Percentiles rank a stretch among this genome's conserved stretches.
Evolutionary conservation across 2,113 vertebrate genomes (phyloP).

Genomic region (Hiodon tergisus): DNA sequence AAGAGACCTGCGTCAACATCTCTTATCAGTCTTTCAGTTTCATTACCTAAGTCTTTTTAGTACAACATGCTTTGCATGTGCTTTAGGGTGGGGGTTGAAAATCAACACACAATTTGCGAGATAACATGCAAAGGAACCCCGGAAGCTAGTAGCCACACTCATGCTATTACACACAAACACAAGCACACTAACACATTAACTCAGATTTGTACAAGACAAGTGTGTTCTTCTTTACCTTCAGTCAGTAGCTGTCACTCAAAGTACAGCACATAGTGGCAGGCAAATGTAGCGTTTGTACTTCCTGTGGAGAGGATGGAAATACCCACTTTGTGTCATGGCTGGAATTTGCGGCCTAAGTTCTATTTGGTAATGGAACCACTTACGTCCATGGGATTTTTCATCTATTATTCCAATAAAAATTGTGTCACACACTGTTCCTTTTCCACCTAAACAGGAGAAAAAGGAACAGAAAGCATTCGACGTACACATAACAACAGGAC

Average conservation of each 20-base stretch:
- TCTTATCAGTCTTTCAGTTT: no score
- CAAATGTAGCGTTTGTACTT: no score
- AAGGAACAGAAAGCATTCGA: constrained; percentile 20
- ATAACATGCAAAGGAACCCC: no score
- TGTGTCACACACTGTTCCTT: constrained; percentile 41
- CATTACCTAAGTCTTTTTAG: no score
- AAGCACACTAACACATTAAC: background rate
- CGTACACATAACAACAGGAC: constrained; percentile 26
- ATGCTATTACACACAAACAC: constrained; percentile 1
- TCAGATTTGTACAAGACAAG: no score
- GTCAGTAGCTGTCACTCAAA: no score
- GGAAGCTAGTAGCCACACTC: constrained; percentile 34
- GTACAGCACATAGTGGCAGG: no score
- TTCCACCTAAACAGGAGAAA: background rate
- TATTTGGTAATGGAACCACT: constrained; percentile 57
- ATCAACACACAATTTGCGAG: no score
- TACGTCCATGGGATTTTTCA: constrained; percentile 53
- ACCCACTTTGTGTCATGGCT: constrained; percentile 56
- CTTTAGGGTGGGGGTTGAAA: no score
- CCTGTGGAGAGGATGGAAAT: constrained; percentile 55
- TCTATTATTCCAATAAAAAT: constrained; percentile 55
- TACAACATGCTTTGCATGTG: no score
- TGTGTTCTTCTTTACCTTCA: constrained; percentile 12
- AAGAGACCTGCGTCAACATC: no score
- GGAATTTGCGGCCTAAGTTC: constrained; percentile 60